These are phyloP conservation scores for Melipona beecheii DNA, from an alignment of 2,888 invertebrate genomes.

Conservation along the genomic window DNA sequence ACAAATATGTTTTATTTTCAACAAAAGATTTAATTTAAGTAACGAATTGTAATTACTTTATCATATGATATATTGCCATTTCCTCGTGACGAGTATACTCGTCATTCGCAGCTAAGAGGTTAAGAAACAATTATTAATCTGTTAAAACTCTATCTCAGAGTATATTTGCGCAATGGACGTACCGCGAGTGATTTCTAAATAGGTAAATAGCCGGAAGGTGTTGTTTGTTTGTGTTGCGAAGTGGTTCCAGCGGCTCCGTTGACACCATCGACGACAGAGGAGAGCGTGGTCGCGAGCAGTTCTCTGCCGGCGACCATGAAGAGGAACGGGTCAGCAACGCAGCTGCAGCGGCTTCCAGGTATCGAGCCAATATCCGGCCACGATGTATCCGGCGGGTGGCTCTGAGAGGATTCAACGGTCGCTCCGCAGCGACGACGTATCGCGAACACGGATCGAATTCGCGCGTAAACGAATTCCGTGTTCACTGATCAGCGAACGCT, in stretches of 20 bases:
- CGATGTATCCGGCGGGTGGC: constrained; percentile 90
- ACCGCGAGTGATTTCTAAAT: not conserved
- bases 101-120: too few relatives aligned
- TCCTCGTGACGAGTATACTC: too few relatives aligned
- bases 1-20: too few relatives aligned
- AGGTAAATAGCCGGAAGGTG: not conserved
- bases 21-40: too few relatives aligned
- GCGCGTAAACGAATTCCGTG: constrained; percentile 1
- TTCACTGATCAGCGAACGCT: constrained; percentile 26
- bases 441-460: constrained; percentile 14
- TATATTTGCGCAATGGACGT: not conserved
- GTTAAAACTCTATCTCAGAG: not conserved
- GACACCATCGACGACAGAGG: constrained; percentile 86
- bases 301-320: constrained; percentile 79
- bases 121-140: not conserved
- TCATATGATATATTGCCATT: too few relatives aligned
- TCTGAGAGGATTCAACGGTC: constrained; percentile 81
- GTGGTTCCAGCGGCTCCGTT: constrained; percentile 80
- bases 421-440: constrained; percentile 21
- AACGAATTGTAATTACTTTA: too few relatives aligned
- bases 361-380: constrained; percentile 91
- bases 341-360: constrained; percentile 88
- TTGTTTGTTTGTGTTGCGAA: constrained; percentile 37
- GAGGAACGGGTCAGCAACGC: constrained; percentile 86
- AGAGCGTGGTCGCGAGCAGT: constrained; percentile 83